Evolutionary conservation across 1,140 invertebrate species (phyloP).

Genomic region (Pogonomyrmex barbatus): DNA sequence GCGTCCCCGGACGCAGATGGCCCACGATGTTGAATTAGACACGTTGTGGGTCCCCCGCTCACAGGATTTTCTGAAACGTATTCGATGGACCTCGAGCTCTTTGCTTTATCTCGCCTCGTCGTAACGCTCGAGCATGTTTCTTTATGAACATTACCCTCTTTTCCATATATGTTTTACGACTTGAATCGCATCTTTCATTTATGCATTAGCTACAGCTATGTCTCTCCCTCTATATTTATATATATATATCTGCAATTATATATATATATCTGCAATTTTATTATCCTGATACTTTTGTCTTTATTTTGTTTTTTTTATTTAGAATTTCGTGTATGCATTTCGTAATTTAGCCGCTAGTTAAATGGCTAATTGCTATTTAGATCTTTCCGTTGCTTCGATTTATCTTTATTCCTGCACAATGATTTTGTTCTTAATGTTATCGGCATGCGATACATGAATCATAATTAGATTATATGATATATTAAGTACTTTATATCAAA

Average conservation of each 20-base stretch:
- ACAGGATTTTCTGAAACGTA: neutral
- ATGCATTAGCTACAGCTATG: neutral
- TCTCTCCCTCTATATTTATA: neutral
- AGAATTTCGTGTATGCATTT: neutral
- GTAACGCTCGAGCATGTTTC: neutral
- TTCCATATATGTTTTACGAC: neutral
- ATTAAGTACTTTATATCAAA: neutral
- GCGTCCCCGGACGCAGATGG: neutral
- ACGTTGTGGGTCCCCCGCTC: neutral
- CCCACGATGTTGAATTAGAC: neutral
- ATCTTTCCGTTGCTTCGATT: constrained; percentile 29
- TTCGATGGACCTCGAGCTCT: neutral
- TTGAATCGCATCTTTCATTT: neutral
- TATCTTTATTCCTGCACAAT: constrained; percentile 26
- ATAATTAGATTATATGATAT: neutral
- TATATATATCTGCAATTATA: neutral
- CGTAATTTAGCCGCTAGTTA: neutral
- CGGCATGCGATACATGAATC: constrained; percentile 13
- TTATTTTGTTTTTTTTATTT: neutral
- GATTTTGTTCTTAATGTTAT: constrained; percentile 14
- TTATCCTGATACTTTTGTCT: neutral
- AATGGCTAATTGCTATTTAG: neutral
- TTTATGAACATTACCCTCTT: neutral
- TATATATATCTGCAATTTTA: neutral
- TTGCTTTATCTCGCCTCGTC: neutral